phyloP scores from a whole-genome alignment of 2,113 vertebrate genomes.

The Poeciliopsis occidentalis region DNA sequence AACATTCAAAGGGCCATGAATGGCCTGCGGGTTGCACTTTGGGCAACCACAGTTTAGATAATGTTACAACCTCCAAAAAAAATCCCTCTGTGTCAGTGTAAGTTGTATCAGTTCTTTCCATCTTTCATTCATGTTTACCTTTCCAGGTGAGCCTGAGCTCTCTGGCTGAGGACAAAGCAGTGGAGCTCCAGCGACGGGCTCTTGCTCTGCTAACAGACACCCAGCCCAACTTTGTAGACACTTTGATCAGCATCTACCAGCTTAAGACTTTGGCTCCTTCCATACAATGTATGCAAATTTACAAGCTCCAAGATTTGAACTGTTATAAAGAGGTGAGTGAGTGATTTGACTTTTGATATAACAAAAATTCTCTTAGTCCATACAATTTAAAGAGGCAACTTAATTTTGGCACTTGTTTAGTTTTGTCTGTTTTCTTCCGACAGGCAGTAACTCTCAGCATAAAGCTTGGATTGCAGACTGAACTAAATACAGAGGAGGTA shows the following conservation, averaged over 20 bases:
- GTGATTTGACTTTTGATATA: background rate
- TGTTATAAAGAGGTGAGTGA: conserved; percentile 74
- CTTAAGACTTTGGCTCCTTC: conserved; percentile 66
- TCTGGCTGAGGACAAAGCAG: conserved; percentile 40
- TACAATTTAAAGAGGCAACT: background rate
- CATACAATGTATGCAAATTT: conserved; percentile 58
- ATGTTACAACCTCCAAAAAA: background rate
- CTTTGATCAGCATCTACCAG: conserved; percentile 72
- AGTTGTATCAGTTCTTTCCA: background rate
- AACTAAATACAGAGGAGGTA: conserved; percentile 87
- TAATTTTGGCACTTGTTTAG: background rate
- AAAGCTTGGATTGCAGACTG: conserved; percentile 83
- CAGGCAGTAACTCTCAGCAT: conserved; percentile 83
- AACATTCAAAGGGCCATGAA: background rate
- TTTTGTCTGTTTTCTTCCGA: background rate
- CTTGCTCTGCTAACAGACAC: conserved; percentile 63
- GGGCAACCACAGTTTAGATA: background rate
- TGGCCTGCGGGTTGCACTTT: background rate
- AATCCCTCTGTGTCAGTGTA: background rate
- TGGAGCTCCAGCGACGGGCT: conserved; percentile 65
- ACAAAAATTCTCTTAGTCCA: background rate
- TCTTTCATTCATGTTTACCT: background rate
- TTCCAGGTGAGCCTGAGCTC: conserved; percentile 60
- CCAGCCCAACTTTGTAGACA: conserved; percentile 61
- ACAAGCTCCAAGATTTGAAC: conserved; percentile 49